phyloP scores from a whole-genome alignment of 2,113 vertebrate species.

The Hippocampus barbouri region DNA sequence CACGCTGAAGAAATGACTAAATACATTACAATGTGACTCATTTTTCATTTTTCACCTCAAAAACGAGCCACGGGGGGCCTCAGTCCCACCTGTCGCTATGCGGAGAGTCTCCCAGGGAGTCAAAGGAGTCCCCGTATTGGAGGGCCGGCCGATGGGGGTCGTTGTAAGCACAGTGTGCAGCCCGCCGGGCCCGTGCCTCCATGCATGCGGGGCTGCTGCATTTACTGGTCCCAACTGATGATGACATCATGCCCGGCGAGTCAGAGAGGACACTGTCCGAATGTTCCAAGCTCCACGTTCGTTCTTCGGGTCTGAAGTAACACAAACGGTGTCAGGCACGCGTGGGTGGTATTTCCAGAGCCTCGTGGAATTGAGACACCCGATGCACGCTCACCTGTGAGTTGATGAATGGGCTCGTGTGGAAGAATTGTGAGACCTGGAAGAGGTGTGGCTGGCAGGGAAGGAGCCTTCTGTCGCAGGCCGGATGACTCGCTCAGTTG shows the following conservation, averaged over 20 bases:
- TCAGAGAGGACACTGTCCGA: conserved; percentile 93
- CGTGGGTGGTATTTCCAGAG: not conserved
- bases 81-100: conserved; percentile 91
- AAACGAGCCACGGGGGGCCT: conserved; percentile 21
- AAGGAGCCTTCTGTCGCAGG: conserved; percentile 88
- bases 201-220: conserved; percentile 95
- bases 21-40: not conserved
- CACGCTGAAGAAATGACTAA: not conserved
- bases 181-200: conserved; percentile 86
- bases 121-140: conserved; percentile 88
- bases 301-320: conserved; percentile 85
- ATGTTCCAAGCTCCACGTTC: conserved; percentile 92
- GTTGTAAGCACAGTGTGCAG: conserved; percentile 80
- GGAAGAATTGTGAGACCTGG: conserved; percentile 93
- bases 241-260: conserved; percentile 91
- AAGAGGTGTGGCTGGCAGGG: conserved; percentile 90
- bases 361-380: not conserved
- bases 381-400: conserved; percentile 76
- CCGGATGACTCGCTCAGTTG: conserved; percentile 88
- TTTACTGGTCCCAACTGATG: conserved; percentile 96
- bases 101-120: conserved; percentile 91
- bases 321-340: conserved; percentile 27
- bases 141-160: conserved; percentile 75
- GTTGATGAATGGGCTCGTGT: conserved; percentile 90
- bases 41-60: conserved; percentile 21